These are phyloP conservation scores for Rana temporaria DNA, from an alignment of 2,113 vertebrate genomes.

Conservation along the genomic window DNA sequence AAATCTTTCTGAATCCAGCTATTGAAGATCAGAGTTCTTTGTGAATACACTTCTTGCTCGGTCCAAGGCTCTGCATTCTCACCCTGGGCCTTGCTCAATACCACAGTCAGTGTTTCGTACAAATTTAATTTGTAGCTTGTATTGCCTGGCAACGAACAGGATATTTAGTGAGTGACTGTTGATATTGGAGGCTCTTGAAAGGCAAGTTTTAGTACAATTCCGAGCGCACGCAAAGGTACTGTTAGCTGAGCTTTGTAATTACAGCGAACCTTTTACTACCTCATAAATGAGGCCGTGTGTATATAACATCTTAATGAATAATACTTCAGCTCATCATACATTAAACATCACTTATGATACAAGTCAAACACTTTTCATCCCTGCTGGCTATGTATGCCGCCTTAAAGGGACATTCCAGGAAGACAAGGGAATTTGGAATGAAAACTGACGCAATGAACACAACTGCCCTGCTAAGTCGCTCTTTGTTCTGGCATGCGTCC, in stretches of 20 bases:
- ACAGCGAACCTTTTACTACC: background rate
- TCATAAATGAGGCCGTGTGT: background rate
- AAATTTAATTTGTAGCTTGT: background rate
- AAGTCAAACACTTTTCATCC: background rate
- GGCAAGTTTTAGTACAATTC: slow-evolving; percentile 11
- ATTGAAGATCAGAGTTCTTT: too few relatives aligned
- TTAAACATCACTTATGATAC: background rate
- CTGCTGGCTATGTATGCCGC: background rate
- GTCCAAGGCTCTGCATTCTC: background rate
- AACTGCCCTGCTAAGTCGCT: too few relatives aligned
- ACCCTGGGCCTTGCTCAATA: slow-evolving; percentile 23
- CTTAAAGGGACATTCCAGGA: background rate
- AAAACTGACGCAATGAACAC: too few relatives aligned
- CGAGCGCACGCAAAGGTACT: background rate
- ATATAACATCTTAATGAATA: background rate
- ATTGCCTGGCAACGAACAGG: slow-evolving; percentile 29
- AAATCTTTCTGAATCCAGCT: too few relatives aligned
- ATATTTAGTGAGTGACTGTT: slow-evolving; percentile 20
- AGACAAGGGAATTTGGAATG: too few relatives aligned
- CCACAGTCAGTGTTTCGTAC: slow-evolving; percentile 33
- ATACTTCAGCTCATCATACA: background rate
- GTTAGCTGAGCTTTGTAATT: background rate
- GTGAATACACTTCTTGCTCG: too few relatives aligned
- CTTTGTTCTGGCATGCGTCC: too few relatives aligned
- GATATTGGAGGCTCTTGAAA: slow-evolving; percentile 41